Conservation (phyloP, 2,888 invertebrate genomes). For the Dicyrtomina minuta region DNA sequence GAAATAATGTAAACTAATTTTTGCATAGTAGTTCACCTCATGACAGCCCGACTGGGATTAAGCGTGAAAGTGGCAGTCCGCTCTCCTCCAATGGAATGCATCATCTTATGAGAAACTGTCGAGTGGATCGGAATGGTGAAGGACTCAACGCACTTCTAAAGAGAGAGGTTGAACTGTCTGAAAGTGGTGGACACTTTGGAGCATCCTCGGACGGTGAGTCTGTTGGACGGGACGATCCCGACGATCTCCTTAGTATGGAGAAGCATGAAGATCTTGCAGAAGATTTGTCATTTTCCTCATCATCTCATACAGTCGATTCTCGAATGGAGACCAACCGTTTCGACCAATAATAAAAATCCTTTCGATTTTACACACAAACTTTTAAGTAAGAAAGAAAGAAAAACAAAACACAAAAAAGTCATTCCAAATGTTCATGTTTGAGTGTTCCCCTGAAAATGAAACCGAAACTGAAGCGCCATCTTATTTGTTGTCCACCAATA, state of each 20-base stretch:
- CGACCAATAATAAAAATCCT: constrained; percentile 49
- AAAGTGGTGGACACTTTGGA: constrained; percentile 48
- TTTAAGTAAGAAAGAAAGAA: constrained; percentile 1
- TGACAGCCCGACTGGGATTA: constrained; percentile 51
- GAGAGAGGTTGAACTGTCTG: constrained; percentile 49
- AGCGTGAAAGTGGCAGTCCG: constrained; percentile 51
- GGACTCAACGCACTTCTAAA: constrained; percentile 49
- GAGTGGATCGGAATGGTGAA: constrained; percentile 38
- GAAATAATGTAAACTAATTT: too few species aligned
- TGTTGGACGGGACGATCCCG: constrained; percentile 50
- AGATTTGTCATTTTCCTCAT: constrained; percentile 53
- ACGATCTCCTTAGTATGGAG: constrained; percentile 47
- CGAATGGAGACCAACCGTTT: constrained; percentile 41
- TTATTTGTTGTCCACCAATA: background rate
- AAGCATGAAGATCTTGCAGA: constrained; percentile 53
- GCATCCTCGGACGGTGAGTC: constrained; percentile 50
- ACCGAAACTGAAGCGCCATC: background rate
- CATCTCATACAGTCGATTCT: constrained; percentile 43
- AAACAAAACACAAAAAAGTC: constrained; percentile 10
- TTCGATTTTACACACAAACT: constrained; percentile 2
- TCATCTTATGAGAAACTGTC: constrained; percentile 39
- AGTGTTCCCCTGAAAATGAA: constrained; percentile 19
- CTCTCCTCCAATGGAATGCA: constrained; percentile 49
- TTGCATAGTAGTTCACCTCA: constrained; percentile 50
- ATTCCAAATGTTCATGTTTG: constrained; percentile 30